Percentiles rank a stretch among this genome's conserved stretches.
Evolutionary conservation across 1,140 invertebrate genomes (phyloP).

Genomic region (Nylanderia fulva): DNA sequence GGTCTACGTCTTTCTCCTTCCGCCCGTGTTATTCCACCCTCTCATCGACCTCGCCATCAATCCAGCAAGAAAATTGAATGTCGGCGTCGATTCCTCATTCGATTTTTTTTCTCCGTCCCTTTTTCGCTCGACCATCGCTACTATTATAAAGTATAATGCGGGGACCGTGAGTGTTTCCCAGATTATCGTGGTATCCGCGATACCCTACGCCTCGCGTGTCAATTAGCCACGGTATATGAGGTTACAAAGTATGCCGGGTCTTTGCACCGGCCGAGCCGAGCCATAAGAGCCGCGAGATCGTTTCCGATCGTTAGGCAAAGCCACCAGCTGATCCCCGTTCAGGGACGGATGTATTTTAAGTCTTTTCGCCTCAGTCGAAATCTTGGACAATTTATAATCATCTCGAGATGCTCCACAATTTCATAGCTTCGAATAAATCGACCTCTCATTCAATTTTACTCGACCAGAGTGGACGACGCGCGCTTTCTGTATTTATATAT

Average conservation of each 20-base stretch:
- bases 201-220: conserved; percentile 80
- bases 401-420: background rate
- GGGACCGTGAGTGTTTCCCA: conserved; percentile 76
- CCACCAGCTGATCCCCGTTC: conserved; percentile 59
- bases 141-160: conserved; percentile 83
- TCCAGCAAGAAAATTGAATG: conserved; percentile 71
- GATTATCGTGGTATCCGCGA: conserved; percentile 78
- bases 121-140: conserved; percentile 15
- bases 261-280: conserved; percentile 67
- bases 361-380: background rate
- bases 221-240: conserved; percentile 81
- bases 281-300: conserved; percentile 64
- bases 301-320: conserved; percentile 70
- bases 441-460: background rate
- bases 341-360: conserved; percentile 4
- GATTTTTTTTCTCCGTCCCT: conserved; percentile 30
- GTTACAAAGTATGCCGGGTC: conserved; percentile 77
- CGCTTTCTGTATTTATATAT: background rate
- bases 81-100: conserved; percentile 70
- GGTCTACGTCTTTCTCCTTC: conserved; percentile 31
- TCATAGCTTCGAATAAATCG: background rate
- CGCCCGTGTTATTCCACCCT: background rate
- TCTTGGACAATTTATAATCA: background rate
- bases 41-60: conserved; percentile 40
- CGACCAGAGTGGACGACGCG: background rate